Base-by-base conservation (phyloP, 1,140 invertebrate species). In the Asbolus verrucosus region DNA sequence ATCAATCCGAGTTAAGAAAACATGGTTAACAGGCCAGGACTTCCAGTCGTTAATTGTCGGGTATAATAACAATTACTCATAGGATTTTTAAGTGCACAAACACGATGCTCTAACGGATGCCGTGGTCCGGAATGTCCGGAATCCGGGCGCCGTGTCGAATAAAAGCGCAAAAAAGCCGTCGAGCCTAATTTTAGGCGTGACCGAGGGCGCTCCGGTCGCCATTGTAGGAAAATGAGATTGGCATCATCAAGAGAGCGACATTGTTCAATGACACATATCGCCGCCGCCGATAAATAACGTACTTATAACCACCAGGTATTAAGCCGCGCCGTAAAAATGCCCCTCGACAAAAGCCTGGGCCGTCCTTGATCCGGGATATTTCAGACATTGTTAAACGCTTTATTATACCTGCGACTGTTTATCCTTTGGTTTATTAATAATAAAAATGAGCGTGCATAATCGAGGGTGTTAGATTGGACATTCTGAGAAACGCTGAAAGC, bases 181-280 rank as follows among this genome's bases (percentile, higher is more conserved):
- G 46, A 19, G 46, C 46, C 46, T 54, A 54, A 54, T 54, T 54
- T 54, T 54, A 54, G 46, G 46, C 46, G 46, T 27, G 46, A 54
- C 46, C n/a, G n/a, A n/a, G n/a, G n/a, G n/a, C n/a, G n/a, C n/a
- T n/a, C n/a, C n/a, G 21, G 46, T 21, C 46, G 46, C 46, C 46
- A 54, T 54, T 54, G 46, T 54, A 54, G 46, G 46, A 54, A 54
- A 54, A 54, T 54, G 46, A 54, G 46, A 54, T 54, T 54, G 46
- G 46, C 46, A 54, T 54, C 46, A 27, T 54, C 46, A n/a, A n/a
- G 18, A 54, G 46, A 54, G 46, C 46, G 46, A 54, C 46, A 54
- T 54, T 54, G 46, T 54, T 54, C 46, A 27, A 54, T 54, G 46
- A 54, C 46, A 54, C 18, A n/a, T 16, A 11, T 19, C 18, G 19